Conservation (phyloP, 1,140 invertebrate species). For the Drosophila ohnishii region DNA sequence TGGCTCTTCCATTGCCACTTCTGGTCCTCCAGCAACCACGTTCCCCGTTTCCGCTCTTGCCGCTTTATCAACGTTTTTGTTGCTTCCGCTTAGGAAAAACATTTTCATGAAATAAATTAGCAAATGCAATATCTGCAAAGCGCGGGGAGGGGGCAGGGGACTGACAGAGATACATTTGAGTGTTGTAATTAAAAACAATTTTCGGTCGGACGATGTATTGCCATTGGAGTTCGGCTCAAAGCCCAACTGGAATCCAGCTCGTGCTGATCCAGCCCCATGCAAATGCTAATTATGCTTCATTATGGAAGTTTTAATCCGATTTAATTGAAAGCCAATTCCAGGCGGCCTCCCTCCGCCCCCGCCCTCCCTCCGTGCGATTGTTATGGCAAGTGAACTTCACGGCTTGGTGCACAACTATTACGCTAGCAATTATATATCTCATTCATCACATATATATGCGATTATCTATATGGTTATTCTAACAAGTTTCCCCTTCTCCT, state of each 20-base stretch:
- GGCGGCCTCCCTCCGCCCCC: conserved; percentile 6
- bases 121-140: conserved; percentile 18
- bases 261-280: conserved; percentile 21
- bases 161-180: conserved; percentile 22
- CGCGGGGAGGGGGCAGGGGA: neutral
- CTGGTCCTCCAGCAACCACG: conserved; percentile 15
- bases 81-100: conserved; percentile 49
- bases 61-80: conserved; percentile 45
- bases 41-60: conserved; percentile 30
- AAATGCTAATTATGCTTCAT: conserved; percentile 61
- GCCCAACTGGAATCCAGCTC: conserved; percentile 9
- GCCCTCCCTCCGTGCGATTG: conserved; percentile 30
- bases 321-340: conserved; percentile 70
- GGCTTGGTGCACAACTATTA: conserved; percentile 71
- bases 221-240: conserved; percentile 17
- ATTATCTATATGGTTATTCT: conserved; percentile 32
- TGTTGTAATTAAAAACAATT: conserved; percentile 49
- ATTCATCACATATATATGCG: conserved; percentile 26
- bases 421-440: conserved; percentile 53
- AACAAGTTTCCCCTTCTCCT: conserved; percentile 12
- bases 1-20: neutral
- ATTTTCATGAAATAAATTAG: conserved; percentile 41
- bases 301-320: conserved; percentile 58
- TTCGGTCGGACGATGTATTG: conserved; percentile 21
- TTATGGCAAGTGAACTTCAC: conserved; percentile 70